Percentiles rank a stretch among this genome's conserved stretches.
phyloP scores from a whole-genome alignment of 2,113 vertebrate species.

The Antechinus stuartii region DNA sequence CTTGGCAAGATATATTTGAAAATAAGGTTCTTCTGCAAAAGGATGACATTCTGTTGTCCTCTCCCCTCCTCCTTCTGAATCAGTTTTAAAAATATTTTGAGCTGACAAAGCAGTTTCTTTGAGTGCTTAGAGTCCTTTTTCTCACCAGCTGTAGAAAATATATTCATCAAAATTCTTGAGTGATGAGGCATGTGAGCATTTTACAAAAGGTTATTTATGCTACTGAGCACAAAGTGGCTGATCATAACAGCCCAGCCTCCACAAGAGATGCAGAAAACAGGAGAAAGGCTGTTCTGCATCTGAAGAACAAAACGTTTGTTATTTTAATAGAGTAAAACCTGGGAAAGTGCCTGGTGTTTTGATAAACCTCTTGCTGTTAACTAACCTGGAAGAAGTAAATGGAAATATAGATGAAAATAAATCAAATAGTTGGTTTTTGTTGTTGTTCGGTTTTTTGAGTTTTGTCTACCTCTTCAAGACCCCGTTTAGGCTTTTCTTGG shows the following conservation, averaged over 20 bases:
- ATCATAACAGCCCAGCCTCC: neutral
- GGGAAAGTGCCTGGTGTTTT: conserved; percentile 37
- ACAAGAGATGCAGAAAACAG: neutral
- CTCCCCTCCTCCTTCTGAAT: conserved; percentile 63
- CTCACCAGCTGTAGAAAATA: conserved; percentile 63
- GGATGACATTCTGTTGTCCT: conserved; percentile 41
- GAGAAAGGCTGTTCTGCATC: neutral
- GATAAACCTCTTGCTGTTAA: conserved; percentile 48
- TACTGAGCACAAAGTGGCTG: conserved; percentile 26
- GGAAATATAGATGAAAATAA: conserved; percentile 52
- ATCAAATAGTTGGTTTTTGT: conserved; percentile 19
- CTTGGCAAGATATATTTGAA: conserved; percentile 57
- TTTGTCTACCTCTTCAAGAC: neutral
- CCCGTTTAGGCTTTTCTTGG: neutral
- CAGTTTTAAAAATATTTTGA: conserved; percentile 71
- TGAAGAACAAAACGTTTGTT: neutral
- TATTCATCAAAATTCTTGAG: conserved; percentile 37
- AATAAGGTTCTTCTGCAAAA: conserved; percentile 51
- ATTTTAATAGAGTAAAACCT: conserved; percentile 32
- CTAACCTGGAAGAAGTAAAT: conserved; percentile 39
- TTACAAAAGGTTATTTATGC: neutral
- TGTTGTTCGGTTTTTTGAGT: neutral
- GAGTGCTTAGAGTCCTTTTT: conserved; percentile 5
- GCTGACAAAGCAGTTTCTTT: conserved; percentile 71
- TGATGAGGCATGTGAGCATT: conserved; percentile 20